These are phyloP conservation scores for Drosophila cracens DNA, from an alignment of 2,888 invertebrate species.

Conservation along the genomic window DNA sequence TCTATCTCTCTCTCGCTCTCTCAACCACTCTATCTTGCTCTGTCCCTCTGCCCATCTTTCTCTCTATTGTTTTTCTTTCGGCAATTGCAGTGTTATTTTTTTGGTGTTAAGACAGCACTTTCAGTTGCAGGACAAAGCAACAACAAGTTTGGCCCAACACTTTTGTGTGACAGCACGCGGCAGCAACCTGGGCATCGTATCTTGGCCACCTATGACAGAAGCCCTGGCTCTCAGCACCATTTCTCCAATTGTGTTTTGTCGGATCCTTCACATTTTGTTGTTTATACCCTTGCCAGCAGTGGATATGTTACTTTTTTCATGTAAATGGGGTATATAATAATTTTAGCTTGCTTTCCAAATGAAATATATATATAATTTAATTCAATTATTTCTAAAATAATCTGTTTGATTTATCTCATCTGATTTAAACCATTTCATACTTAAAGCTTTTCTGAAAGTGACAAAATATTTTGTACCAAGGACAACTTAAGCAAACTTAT, in stretches of 20 bases:
- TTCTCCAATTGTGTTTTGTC: neutral
- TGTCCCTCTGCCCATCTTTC: neutral
- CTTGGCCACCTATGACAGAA: slow-evolving; percentile 1
- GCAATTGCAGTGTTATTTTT: neutral
- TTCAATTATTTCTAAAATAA: neutral
- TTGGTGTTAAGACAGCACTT: slow-evolving; percentile 54
- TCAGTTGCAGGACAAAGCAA: slow-evolving; percentile 56
- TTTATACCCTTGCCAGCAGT: slow-evolving; percentile 2
- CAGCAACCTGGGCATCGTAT: slow-evolving; percentile 20
- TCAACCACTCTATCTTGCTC: neutral
- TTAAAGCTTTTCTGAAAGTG: no score
- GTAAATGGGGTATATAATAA: neutral
- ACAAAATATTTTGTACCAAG: neutral
- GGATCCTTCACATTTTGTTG: slow-evolving; percentile 14
- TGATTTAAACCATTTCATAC: no score
- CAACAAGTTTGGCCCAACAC: slow-evolving; percentile 19
- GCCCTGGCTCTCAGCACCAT: neutral
- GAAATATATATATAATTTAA: neutral
- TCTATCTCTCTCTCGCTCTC: neutral
- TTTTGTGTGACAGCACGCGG: slow-evolving; percentile 16
- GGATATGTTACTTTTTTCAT: neutral
- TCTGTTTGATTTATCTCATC: neutral
- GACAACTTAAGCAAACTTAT: neutral
- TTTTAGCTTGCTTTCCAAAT: no score
- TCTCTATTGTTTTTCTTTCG: slow-evolving; percentile 14